These are phyloP conservation scores for Orchesellides sinensis DNA, from an alignment of 2,888 invertebrate species.

Conservation along the genomic window DNA sequence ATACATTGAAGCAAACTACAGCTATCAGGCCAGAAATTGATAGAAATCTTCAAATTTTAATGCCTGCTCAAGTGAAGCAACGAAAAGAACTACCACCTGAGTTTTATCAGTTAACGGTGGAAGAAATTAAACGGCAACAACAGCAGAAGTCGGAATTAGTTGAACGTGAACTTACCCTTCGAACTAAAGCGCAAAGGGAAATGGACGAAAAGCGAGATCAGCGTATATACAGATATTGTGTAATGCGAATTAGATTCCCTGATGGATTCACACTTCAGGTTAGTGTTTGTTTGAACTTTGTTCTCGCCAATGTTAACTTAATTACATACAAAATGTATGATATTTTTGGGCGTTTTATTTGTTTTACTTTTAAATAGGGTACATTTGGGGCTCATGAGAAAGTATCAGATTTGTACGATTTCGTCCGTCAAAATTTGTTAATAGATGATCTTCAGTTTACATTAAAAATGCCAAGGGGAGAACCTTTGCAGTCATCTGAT, in stretches of 20 bases:
- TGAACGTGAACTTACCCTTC: slow-evolving; percentile 88
- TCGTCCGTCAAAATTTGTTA: slow-evolving; percentile 87
- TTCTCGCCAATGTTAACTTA: too few species aligned
- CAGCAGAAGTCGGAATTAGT: slow-evolving; percentile 86
- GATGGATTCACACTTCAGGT: slow-evolving; percentile 90
- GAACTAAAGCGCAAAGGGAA: slow-evolving; percentile 97
- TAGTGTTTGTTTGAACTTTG: slow-evolving; percentile 50
- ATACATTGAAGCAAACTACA: slow-evolving; percentile 88
- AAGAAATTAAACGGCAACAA: slow-evolving; percentile 91
- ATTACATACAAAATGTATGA: too few species aligned
- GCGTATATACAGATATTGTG: slow-evolving; percentile 83
- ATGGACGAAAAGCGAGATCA: slow-evolving; percentile 89
- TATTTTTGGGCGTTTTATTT: slow-evolving; percentile 13
- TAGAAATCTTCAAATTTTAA: slow-evolving; percentile 89
- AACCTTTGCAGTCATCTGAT: slow-evolving; percentile 81
- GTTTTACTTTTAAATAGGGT: slow-evolving; percentile 81
- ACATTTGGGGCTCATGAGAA: slow-evolving; percentile 92
- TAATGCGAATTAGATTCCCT: slow-evolving; percentile 92
- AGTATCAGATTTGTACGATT: slow-evolving; percentile 85
- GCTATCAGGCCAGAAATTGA: slow-evolving; percentile 90
- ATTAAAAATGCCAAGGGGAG: slow-evolving; percentile 71
- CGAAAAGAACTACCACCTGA: slow-evolving; percentile 86
- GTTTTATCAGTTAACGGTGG: slow-evolving; percentile 88
- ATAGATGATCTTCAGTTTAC: slow-evolving; percentile 77
- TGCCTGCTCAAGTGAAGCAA: slow-evolving; percentile 85